Evolutionary conservation across 2,888 invertebrate species (phyloP), one percentile per base, ranked within the genome.

Genomic region (Platycheirus rosarum): DNA sequence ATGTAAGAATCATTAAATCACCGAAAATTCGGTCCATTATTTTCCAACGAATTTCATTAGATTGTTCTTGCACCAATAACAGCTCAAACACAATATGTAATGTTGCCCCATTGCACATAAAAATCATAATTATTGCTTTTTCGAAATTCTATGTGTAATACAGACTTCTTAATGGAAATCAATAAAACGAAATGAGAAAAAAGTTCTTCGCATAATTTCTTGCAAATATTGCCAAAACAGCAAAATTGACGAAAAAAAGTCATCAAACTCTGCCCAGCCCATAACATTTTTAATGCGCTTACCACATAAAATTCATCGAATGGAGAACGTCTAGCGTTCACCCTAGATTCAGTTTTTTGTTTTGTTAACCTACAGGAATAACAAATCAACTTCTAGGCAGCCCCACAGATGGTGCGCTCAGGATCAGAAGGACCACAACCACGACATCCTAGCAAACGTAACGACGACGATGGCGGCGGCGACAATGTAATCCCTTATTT

Each of bases 281-380:
- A 44, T 49, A 55, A 63, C 63, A 70, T 51, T 80, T 80, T 79
- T 79, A 74, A 79, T 75, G 69, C 74, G 69, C 70, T 79, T 46
- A 55, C 76, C 76, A 40, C 80, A 80, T 80, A 80, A 80, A 80
- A 66, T 70, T 70, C 79, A 74, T 74, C 65, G 62, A 75, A 75
- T 66, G 62, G 68, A 62, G 51, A 73, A 40, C 23, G 57, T 44
- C 63, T 20, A 71, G 77, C 49, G 16, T 8, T 20, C 29, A 37
- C 69, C 62, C 65, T 23, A 44, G 53, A 62, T 71, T 51, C 57
- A 44, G 71, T 57, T 46, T 70, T n/a, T n/a, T n/a, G n/a, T n/a
- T n/a, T n/a, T n/a, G n/a, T 71, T 44, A 65, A 65, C 65, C 70
- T 63, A 48, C 37, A 42, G 55, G n/a, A 66, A 48, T 40, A 48